Base-by-base conservation (phyloP, 2,113 vertebrate genomes). In the Stigmatopora nigra region DNA sequence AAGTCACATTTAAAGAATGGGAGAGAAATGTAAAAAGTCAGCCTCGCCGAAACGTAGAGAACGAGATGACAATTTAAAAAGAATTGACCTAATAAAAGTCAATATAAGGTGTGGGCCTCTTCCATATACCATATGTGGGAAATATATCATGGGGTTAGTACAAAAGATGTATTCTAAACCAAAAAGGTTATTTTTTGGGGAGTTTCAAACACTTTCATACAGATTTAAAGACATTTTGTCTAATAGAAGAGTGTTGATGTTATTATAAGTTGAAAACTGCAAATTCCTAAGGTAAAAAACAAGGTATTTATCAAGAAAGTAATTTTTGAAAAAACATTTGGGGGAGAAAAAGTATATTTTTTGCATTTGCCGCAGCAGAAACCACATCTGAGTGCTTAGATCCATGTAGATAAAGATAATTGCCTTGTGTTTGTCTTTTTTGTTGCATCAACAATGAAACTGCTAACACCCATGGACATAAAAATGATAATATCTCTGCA, bases 361-460 rank as follows among this genome's bases (percentile, higher is more conserved):
- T 56, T 25, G 53, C n/a, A 7, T 44, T 44, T 38, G 17, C 44
- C 58, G 41, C 35, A 36, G 17, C 35, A 38, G 19, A 58, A 36
- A 58, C 36, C 36, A 13, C 36, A 41, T 44, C 58, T 17, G 36
- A 19, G 58, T 20, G 36, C 58, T 56, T 31, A 31, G 13, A 56
- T 56, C 25, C 25, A 35, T 56, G 22, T 56, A 38, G 56, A 58
- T 36, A 58, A 58, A 38, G 35, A 58, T 58, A 58, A 44, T 44
- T 41, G 38, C 36, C 36, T 19, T 60, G n/a, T 41, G 38, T 60
- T 60, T 60, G 58, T 63, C 14, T 65, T 68, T 14, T 31, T 53
- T 56, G 60, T 79, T 67, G 73, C 58, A 63, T 31, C 41, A 61
- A 67, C 62, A 74, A 41, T 59, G 49, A 55, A 58, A 61, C 62